phyloP scores from a whole-genome alignment of 1,140 invertebrate species.

The Ceratina japonica region DNA sequence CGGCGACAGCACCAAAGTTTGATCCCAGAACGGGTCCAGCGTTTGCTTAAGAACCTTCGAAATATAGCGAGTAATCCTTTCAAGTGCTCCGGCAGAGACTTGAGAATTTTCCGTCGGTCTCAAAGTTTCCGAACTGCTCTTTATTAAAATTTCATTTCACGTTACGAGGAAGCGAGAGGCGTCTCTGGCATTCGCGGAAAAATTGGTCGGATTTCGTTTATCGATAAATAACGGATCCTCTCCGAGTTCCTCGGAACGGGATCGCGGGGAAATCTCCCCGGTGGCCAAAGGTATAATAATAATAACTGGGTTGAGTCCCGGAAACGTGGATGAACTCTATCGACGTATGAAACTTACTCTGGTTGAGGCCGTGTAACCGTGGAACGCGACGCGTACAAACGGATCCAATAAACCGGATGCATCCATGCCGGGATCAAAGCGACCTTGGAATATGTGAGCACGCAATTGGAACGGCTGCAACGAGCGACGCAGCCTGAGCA shows the following conservation, averaged over 20 bases:
- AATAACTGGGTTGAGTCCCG: not conserved
- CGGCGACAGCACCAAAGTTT: constrained; percentile 79
- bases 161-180: too few species aligned
- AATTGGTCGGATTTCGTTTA: not conserved
- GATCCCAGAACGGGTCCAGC: constrained; percentile 82
- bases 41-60: constrained; percentile 74
- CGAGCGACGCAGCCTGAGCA: constrained; percentile 16
- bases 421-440: constrained; percentile 80
- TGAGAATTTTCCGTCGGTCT: too few species aligned
- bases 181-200: not conserved
- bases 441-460: constrained; percentile 83
- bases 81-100: not conserved
- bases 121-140: too few species aligned
- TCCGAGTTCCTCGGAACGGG: not conserved
- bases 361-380: constrained; percentile 70
- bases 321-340: constrained; percentile 18
- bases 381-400: constrained; percentile 78
- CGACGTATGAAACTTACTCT: constrained; percentile 61
- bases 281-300: not conserved
- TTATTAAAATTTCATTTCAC: too few species aligned
- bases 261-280: not conserved
- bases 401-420: constrained; percentile 79
- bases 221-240: not conserved
- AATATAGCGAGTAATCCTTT: not conserved
- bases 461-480: constrained; percentile 79